phyloP scores from a whole-genome alignment of 2,888 invertebrate genomes.

The Minunthozetes semirufus region DNA sequence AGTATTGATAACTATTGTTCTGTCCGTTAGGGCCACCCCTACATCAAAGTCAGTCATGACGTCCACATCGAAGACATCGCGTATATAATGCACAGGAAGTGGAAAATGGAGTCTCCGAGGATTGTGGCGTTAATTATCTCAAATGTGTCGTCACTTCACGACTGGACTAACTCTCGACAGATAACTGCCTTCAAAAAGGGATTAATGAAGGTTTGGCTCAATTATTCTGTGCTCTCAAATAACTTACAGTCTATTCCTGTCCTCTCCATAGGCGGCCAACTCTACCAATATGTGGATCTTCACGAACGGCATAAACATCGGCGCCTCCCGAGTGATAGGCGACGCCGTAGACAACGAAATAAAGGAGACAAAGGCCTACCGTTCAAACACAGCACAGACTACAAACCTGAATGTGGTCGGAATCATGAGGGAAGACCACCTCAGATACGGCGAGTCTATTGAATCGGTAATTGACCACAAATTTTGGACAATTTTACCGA shows the following conservation, averaged over 20 bases:
- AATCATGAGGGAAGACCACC: slow-evolving; percentile 43
- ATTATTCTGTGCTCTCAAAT: neutral
- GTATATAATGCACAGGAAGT: slow-evolving; percentile 39
- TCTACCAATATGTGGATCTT: slow-evolving; percentile 48
- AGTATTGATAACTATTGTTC: neutral
- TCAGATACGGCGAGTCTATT: slow-evolving; percentile 41
- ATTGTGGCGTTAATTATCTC: slow-evolving; percentile 43
- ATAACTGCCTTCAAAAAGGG: slow-evolving; percentile 42
- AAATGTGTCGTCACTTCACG: slow-evolving; percentile 39
- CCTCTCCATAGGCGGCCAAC: slow-evolving; percentile 45
- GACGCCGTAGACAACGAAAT: slow-evolving; percentile 47
- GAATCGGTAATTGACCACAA: too few species aligned
- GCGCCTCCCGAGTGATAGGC: slow-evolving; percentile 47
- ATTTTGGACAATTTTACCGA: too few species aligned
- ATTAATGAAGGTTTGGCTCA: slow-evolving; percentile 41
- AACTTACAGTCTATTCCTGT: too few species aligned
- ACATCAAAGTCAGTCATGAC: slow-evolving; percentile 40
- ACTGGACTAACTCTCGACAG: slow-evolving; percentile 42
- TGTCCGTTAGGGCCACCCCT: slow-evolving; percentile 38
- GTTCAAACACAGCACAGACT: neutral
- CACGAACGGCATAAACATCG: slow-evolving; percentile 47
- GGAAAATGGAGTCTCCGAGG: slow-evolving; percentile 41
- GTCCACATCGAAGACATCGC: slow-evolving; percentile 41
- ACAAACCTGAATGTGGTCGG: slow-evolving; percentile 45
- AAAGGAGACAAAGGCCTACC: slow-evolving; percentile 20